Base-by-base conservation (phyloP, 2,113 vertebrate species). In the Pundamilia nyererei region DNA sequence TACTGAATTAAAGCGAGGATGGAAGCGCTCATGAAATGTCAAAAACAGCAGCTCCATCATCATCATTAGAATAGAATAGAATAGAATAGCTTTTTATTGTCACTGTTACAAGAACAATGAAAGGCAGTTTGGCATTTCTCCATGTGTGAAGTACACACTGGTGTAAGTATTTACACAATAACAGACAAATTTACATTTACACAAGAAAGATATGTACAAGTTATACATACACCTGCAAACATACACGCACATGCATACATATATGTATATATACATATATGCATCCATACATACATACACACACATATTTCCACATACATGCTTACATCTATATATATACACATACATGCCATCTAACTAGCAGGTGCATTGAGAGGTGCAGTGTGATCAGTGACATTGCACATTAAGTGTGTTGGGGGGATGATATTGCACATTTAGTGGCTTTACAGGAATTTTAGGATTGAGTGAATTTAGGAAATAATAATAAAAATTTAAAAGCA, bases 1-100 rank as follows among this genome's bases (percentile, higher is more conserved):
- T 68, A 14, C 55, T 75, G 90, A 85, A 91, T 90, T 87, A 90
- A 88, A 90, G 81, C 45, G 4, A 82, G 40, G 77, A 60, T 80
- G 81, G 47, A 54, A 33, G 35, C 55, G 40, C 72, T 65, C 81
- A 72, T 3, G 54, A 81, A 89, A 91, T 90, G 93, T 89, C 89
- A 88, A 86, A 87, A 91, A 56, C 81, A 68, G 85, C 58, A 53
- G 70, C 75, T 79, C 65, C 53, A 35, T 31, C 84, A 31, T 56
- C 53, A 40, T 31, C 38, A 24, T 70, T 33, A 60, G 56, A 58
- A 60, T 60, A 60, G 56, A 60, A 58, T 29, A 24, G 10, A 53
- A 54, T 55, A 54, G 12, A 54, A 55, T 55, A 14, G 54, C 26
- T 9, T 60, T 60, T 60, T 31, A 60, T 60, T 31, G 56, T 60